Conservation (phyloP, 2,888 invertebrate species). For the Machimus rusticus region DNA sequence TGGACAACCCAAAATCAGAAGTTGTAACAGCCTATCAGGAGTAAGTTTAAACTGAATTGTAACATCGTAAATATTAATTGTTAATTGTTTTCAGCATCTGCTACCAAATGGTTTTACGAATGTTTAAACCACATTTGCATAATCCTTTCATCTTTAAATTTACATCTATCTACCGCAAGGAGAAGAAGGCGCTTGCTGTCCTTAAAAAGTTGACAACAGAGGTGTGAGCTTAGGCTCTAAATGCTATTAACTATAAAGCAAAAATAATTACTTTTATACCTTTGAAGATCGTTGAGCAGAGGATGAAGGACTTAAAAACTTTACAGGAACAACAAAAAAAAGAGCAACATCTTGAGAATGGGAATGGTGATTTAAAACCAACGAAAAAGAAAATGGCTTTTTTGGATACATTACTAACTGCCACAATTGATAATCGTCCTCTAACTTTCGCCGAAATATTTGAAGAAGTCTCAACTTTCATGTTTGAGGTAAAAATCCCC, state of each 20-base stretch:
- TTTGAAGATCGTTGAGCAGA: conserved; percentile 55
- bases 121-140: conserved; percentile 53
- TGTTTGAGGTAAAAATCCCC: conserved; percentile 55
- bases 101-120: conserved; percentile 54
- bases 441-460: conserved; percentile 56
- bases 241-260: neutral
- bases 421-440: conserved; percentile 54
- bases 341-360: neutral
- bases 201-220: conserved; percentile 59
- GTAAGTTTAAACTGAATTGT: conserved; percentile 53
- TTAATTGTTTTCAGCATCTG: conserved; percentile 53
- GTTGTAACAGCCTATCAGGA: conserved; percentile 65
- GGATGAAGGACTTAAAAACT: conserved; percentile 42
- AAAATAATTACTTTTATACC: neutral
- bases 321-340: neutral
- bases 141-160: conserved; percentile 55
- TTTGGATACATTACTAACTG: conserved; percentile 56
- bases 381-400: conserved; percentile 56
- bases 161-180: conserved; percentile 64
- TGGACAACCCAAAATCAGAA: conserved; percentile 63
- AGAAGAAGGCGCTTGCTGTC: conserved; percentile 58
- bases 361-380: neutral
- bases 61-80: conserved; percentile 12
- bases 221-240: conserved; percentile 43
- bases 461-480: conserved; percentile 61